phyloP scores from a whole-genome alignment of 1,140 invertebrate genomes.

The Papilio polytes region DNA sequence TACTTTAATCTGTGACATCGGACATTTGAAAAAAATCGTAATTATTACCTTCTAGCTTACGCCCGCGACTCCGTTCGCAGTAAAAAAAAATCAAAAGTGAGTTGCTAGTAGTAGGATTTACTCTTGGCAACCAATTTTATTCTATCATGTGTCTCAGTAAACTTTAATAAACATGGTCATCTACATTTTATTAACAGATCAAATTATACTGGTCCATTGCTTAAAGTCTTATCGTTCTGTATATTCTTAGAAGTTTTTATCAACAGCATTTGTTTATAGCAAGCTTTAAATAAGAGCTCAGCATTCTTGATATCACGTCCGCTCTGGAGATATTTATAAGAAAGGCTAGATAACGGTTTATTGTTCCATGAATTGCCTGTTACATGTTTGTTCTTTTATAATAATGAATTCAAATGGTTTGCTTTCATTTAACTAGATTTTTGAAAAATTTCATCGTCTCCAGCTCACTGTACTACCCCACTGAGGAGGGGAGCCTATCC shows the following conservation, averaged over 20 bases:
- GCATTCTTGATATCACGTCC: slow-evolving; percentile 1
- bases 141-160: background rate
- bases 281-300: background rate
- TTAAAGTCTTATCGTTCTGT: background rate
- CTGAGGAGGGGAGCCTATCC: too few species aligned
- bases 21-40: too few species aligned
- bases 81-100: too few species aligned
- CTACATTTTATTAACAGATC: background rate
- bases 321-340: background rate
- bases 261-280: background rate
- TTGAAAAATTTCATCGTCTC: too few species aligned
- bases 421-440: too few species aligned
- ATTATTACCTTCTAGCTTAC: too few species aligned
- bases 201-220: background rate
- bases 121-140: too few species aligned
- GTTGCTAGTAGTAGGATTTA: too few species aligned
- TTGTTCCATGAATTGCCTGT: background rate
- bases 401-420: background rate
- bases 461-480: too few species aligned
- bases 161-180: background rate
- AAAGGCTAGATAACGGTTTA: background rate
- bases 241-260: background rate
- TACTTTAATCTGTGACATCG: too few species aligned
- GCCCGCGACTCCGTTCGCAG: too few species aligned
- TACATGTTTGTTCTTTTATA: background rate